Percentiles rank a stretch among this genome's conserved stretches.
Evolutionary conservation across 2,797 vertebrate genomes (phyloP).

Genomic region (Betta splendens): DNA sequence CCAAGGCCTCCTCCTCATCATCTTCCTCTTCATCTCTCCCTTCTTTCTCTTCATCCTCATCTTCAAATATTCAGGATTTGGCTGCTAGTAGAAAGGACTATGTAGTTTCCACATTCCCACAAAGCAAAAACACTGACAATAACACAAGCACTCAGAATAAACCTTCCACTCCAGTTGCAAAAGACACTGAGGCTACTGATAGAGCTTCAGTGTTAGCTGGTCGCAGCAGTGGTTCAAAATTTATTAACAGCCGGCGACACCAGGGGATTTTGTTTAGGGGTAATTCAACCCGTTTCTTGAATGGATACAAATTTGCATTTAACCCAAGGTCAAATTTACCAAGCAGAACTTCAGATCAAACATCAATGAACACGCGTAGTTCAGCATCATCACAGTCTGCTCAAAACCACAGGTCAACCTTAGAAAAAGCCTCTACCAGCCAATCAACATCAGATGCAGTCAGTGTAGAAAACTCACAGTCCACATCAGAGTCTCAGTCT

Average conservation of each 20-base stretch:
- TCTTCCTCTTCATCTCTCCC: conserved; percentile 30
- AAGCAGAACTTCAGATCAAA: conserved; percentile 55
- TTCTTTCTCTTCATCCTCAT: conserved; percentile 35
- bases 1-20: conserved; percentile 38
- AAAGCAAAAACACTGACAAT: conserved; percentile 58
- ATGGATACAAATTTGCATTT: conserved; percentile 65
- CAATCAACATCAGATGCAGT: conserved; percentile 30
- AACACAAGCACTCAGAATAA: conserved; percentile 53
- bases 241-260: conserved; percentile 66
- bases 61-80: conserved; percentile 62
- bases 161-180: conserved; percentile 52
- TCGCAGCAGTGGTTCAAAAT: conserved; percentile 57
- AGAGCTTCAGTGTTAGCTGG: conserved; percentile 46
- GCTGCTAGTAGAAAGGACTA: conserved; percentile 65
- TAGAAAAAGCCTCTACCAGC: conserved; percentile 22
- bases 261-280: conserved; percentile 62
- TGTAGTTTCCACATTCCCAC: conserved; percentile 51
- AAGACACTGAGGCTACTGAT: conserved; percentile 49
- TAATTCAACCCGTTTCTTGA: conserved; percentile 65
- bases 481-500: conserved; percentile 34
- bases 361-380: conserved; percentile 37
- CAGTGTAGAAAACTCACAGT: conserved; percentile 37
- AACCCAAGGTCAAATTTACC: conserved; percentile 59
- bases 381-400: conserved; percentile 53
- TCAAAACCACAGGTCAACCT: conserved; percentile 35